Evolutionary conservation across 2,113 vertebrate species (phyloP).

Genomic region (Spea bombifrons): DNA sequence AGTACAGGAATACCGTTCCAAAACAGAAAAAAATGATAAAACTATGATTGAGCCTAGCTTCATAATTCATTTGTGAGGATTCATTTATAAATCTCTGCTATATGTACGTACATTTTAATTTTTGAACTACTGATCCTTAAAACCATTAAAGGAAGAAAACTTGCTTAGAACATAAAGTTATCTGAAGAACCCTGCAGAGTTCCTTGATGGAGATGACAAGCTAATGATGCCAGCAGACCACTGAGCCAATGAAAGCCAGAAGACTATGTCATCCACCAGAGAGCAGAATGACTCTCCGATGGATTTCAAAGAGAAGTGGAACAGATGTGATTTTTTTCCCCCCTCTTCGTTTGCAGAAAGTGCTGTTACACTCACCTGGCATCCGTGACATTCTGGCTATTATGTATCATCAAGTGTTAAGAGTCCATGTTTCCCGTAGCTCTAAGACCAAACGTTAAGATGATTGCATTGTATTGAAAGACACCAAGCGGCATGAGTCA

Average conservation of each 20-base stretch:
- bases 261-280: constrained; percentile 20
- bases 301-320: constrained; percentile 36
- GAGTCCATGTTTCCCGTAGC: background rate
- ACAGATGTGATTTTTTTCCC: constrained; percentile 39
- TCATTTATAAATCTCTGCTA: too few relatives aligned
- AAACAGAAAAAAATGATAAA: too few relatives aligned
- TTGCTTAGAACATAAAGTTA: constrained; percentile 45
- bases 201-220: constrained; percentile 21
- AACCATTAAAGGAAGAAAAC: constrained; percentile 34
- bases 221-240: constrained; percentile 42
- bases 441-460: too few relatives aligned
- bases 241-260: constrained; percentile 35
- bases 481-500: too few relatives aligned
- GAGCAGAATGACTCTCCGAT: constrained; percentile 31
- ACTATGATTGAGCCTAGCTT: too few relatives aligned
- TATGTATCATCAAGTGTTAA: background rate
- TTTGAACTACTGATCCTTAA: constrained; percentile 35
- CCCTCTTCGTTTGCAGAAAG: constrained; percentile 11
- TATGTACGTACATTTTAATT: background rate
- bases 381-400: constrained; percentile 30
- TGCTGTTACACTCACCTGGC: constrained; percentile 25
- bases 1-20: background rate
- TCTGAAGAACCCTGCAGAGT: constrained; percentile 25
- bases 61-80: too few relatives aligned
- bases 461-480: too few relatives aligned